Percentiles rank a stretch among this genome's conserved stretches.
These are phyloP conservation scores for Hycleus cichorii DNA, from an alignment of 1,140 invertebrate species.

Conservation along the genomic window DNA sequence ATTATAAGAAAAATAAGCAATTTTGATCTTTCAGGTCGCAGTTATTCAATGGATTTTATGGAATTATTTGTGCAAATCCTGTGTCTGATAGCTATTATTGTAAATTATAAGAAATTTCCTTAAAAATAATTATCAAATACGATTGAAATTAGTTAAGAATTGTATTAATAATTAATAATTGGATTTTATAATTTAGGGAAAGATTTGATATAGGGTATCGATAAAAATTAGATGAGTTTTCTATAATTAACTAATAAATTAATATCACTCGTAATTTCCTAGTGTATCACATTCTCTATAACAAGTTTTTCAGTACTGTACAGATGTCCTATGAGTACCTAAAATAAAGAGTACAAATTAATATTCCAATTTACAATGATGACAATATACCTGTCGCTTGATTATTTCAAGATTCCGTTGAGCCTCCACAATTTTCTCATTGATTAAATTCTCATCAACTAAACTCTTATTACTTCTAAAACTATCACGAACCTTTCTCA, in stretches of 20 bases:
- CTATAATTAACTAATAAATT: too few species aligned
- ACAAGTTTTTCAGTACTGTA: conserved; percentile 23
- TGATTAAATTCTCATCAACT: conserved; percentile 46
- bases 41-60: too few species aligned
- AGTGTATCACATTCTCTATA: conserved; percentile 14
- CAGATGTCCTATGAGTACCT: conserved; percentile 20
- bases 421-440: conserved; percentile 47
- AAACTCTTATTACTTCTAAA: conserved; percentile 57
- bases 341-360: not conserved
- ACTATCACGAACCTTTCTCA: conserved; percentile 56
- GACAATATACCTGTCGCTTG: conserved; percentile 33
- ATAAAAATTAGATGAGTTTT: conserved; percentile 19
- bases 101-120: too few species aligned
- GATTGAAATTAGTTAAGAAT: too few species aligned
- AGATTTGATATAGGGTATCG: conserved; percentile 52
- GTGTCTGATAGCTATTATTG: too few species aligned
- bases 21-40: too few species aligned
- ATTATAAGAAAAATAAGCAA: too few species aligned
- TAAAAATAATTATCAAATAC: too few species aligned
- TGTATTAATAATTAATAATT: too few species aligned
- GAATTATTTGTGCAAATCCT: too few species aligned
- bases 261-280: not conserved
- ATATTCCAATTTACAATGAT: not conserved
- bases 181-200: conserved; percentile 57
- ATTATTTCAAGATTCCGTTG: conserved; percentile 54